Evolutionary conservation across 2,888 invertebrate genomes (phyloP).

Genomic region (Ichneumoninae sp.): DNA sequence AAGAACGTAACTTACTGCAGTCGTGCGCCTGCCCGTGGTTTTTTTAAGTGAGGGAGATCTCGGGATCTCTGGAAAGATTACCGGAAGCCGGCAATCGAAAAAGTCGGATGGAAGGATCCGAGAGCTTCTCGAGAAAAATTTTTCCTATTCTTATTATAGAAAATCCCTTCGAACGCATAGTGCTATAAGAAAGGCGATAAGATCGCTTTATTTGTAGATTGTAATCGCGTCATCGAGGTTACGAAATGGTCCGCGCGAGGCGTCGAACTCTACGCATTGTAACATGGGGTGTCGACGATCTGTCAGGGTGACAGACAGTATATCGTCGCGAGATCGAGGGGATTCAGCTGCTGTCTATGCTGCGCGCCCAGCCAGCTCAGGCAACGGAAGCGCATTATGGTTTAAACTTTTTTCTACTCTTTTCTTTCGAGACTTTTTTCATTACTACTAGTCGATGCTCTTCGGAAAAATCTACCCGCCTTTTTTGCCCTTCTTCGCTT

Average conservation of each 20-base stretch:
- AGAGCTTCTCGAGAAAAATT: slow-evolving; percentile 44
- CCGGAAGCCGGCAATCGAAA: slow-evolving; percentile 59
- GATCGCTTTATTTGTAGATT: slow-evolving; percentile 62
- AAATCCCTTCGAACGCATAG: slow-evolving; percentile 28
- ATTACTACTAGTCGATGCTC: slow-evolving; percentile 43
- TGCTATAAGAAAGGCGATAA: slow-evolving; percentile 47
- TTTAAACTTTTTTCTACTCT: slow-evolving; percentile 59
- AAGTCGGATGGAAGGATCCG: slow-evolving; percentile 50
- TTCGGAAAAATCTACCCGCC: slow-evolving; percentile 41
- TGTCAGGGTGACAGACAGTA: slow-evolving; percentile 66
- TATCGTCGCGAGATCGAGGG: slow-evolving; percentile 61
- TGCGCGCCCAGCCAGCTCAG: not conserved
- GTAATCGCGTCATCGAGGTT: slow-evolving; percentile 57
- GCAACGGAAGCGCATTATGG: slow-evolving; percentile 74
- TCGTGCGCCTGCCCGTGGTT: slow-evolving; percentile 27
- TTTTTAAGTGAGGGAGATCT: slow-evolving; percentile 12
- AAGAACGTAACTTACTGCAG: slow-evolving; percentile 53
- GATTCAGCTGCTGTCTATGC: slow-evolving; percentile 69
- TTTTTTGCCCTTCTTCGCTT: slow-evolving; percentile 65
- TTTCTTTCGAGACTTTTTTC: slow-evolving; percentile 36
- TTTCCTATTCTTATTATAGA: slow-evolving; percentile 13
- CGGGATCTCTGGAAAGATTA: slow-evolving; percentile 17
- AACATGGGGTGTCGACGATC: slow-evolving; percentile 56
- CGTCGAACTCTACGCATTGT: slow-evolving; percentile 52
- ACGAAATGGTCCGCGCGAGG: slow-evolving; percentile 38